Base-by-base conservation (phyloP, 2,888 invertebrate species). In the Coenonympha arcania region DNA sequence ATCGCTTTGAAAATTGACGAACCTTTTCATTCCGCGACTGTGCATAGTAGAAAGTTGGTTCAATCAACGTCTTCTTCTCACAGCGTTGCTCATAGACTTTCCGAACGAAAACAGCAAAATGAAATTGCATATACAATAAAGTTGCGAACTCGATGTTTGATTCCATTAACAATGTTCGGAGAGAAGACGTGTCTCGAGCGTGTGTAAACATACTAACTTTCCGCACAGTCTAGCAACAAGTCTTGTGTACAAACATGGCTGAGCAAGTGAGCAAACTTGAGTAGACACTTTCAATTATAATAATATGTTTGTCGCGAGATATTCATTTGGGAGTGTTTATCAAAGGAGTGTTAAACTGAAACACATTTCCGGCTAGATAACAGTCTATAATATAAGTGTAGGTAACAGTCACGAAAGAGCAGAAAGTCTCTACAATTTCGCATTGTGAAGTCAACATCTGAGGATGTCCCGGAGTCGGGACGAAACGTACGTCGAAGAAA, bases 141-240 rank as follows among this genome's bases (percentile, higher is more conserved):
- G 39, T 50, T 49, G 16, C 4, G 33, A 49, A 40, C 33, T 49
- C 39, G 33, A 9, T 51, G 41, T 48, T 28, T 43, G 37, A 43
- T 40, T 19, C 24, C 39, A 31, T 44, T 30, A 49, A 52, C 52
- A 49, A 49, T 40, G 55, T 52, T 47, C 43, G 37, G 33, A 42
- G 39, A 49, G 46, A 40, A 47, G 43, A 34, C 36, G 46, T 19
- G 52, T 34, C 31, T 40, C 36, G 34, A 13, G 48, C 20, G 15
- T 40, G 39, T 47, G 49, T 55, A 55, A 52, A 52, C 43, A 44
- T 6, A 34, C 44, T 22, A 52, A 55, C 55, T 55, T 44, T 40
- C 26, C 13, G 6, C 46, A 43, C 50, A 50, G 42, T 49, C 48
- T 37, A 15, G 19, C 48, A 40, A 49, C 52, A 50, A 47, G 43